Evolutionary conservation across 1,140 invertebrate genomes (phyloP).

Genomic region (Andricus grossulariae): DNA sequence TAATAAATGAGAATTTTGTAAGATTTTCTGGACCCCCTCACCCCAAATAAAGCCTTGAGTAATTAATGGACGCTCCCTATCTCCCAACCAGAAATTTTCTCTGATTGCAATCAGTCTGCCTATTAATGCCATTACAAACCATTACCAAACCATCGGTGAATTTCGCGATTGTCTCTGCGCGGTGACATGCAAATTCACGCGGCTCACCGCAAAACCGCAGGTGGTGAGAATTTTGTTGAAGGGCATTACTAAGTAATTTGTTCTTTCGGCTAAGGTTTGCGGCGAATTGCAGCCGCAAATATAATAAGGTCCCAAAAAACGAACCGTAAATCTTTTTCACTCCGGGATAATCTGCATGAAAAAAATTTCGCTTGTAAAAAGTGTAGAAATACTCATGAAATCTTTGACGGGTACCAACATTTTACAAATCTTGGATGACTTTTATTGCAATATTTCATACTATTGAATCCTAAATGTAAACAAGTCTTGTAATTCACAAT

Average conservation of each 20-base stretch:
- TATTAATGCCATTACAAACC: slow-evolving; percentile 15
- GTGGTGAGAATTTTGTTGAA: slow-evolving; percentile 52
- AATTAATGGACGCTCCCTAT: too few species aligned
- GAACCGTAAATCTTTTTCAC: not conserved
- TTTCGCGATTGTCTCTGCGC: not conserved
- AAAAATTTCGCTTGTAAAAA: too few species aligned
- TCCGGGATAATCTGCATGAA: not conserved
- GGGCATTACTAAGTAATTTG: slow-evolving; percentile 60
- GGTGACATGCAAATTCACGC: slow-evolving; percentile 21
- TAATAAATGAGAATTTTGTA: too few species aligned
- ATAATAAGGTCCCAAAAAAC: not conserved
- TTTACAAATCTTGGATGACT: too few species aligned
- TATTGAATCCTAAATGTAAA: too few species aligned
- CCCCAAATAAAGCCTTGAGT: too few species aligned
- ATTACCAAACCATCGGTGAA: slow-evolving; percentile 10
- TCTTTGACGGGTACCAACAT: too few species aligned
- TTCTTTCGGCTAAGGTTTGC: slow-evolving; percentile 34
- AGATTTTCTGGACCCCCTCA: too few species aligned
- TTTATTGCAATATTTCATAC: too few species aligned
- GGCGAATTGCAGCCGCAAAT: not conserved
- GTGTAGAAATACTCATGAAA: too few species aligned
- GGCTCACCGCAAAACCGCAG: slow-evolving; percentile 56
- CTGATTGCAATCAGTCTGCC: not conserved
- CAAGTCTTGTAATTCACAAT: too few species aligned
- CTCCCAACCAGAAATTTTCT: too few species aligned